phyloP scores from a whole-genome alignment of 30 jellyfish, hydroid and myxozoan genomes.

The Aurelia sp. region DNA sequence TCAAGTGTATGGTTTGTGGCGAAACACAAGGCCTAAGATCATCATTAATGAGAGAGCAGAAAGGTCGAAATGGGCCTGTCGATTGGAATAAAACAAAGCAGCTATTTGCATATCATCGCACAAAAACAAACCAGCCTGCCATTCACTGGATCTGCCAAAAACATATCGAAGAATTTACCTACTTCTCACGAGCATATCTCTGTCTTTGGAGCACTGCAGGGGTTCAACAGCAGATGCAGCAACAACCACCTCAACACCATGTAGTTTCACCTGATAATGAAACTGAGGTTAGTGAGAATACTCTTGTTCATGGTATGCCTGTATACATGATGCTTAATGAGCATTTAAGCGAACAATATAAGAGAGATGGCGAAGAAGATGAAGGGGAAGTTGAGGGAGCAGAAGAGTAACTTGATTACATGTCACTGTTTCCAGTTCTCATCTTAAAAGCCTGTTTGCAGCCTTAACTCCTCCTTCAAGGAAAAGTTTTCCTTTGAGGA shows the following conservation, averaged over 20 bases:
- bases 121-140: constrained; percentile 57
- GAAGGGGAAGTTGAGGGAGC: constrained; percentile 34
- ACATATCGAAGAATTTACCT: constrained; percentile 63
- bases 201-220: constrained; percentile 68
- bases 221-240: constrained; percentile 49
- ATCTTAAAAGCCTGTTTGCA: no score
- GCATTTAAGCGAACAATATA: constrained; percentile 47
- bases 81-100: constrained; percentile 74
- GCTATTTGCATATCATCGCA: constrained; percentile 61
- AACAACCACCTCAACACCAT: constrained; percentile 9
- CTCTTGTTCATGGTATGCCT: constrained; percentile 64
- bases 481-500: no score
- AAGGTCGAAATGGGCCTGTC: constrained; percentile 69
- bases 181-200: constrained; percentile 67
- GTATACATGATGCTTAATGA: constrained; percentile 69
- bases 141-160: constrained; percentile 64
- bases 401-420: background rate
- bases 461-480: no score
- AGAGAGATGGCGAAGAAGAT: constrained; percentile 4
- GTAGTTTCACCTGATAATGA: constrained; percentile 26
- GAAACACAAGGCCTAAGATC: constrained; percentile 55
- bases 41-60: constrained; percentile 68
- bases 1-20: constrained; percentile 74
- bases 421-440: background rate
- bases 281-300: constrained; percentile 36